Percentiles rank a stretch among this genome's conserved stretches.
Conservation (phyloP, 1,140 invertebrate genomes). For the Diachasma alloeum region DNA sequence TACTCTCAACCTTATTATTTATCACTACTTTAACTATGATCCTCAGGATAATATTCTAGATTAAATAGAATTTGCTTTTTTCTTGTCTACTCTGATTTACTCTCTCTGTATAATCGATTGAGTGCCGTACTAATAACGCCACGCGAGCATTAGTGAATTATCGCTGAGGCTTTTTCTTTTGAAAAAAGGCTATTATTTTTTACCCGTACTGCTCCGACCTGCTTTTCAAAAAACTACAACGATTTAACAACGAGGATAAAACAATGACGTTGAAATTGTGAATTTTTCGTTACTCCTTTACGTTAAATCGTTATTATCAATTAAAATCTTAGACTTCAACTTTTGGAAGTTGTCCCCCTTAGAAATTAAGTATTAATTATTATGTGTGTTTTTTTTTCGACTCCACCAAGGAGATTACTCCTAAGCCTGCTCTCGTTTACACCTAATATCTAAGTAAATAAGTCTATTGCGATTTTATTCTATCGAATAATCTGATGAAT, state of each 20-base stretch:
- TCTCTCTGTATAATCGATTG: conserved; percentile 26
- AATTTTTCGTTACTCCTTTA: neutral
- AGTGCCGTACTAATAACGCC: conserved; percentile 29
- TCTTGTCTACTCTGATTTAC: conserved; percentile 1
- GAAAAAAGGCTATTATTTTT: conserved; percentile 55
- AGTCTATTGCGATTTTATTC: neutral
- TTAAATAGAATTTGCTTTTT: conserved; percentile 7
- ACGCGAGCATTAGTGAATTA: conserved; percentile 48
- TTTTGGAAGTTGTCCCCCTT: neutral
- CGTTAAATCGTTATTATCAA: neutral
- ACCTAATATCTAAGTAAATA: neutral
- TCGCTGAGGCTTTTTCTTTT: conserved; percentile 37
- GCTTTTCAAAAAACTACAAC: conserved; percentile 30
- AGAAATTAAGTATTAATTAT: conserved; percentile 6
- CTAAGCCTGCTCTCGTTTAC: conserved; percentile 27
- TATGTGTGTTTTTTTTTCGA: neutral
- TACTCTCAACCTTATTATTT: conserved; percentile 10
- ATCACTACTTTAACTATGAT: neutral
- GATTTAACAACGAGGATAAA: conserved; percentile 11
- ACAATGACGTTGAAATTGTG: neutral
- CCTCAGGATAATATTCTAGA: neutral
- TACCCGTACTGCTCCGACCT: conserved; percentile 64
- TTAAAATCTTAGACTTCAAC: neutral
- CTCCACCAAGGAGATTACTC: conserved; percentile 23
- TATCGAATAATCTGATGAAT: neutral